These are phyloP conservation scores for Forbesichthys papilliferus DNA, from an alignment of 2,113 vertebrate species.

Conservation along the genomic window DNA sequence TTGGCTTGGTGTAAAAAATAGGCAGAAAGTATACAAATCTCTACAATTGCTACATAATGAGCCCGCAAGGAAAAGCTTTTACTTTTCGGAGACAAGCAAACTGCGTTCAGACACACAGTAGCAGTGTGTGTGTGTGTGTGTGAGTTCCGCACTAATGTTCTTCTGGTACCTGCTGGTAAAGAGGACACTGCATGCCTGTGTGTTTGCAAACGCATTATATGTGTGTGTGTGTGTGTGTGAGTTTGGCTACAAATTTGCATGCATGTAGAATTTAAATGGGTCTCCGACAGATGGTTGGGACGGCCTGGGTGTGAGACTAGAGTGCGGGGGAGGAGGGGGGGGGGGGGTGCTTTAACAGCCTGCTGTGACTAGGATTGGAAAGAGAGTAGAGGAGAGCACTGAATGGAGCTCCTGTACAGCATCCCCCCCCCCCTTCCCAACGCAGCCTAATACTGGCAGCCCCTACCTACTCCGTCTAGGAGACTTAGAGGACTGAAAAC, in stretches of 20 bases:
- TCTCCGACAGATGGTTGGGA: conserved; percentile 37
- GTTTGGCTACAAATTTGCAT: conserved; percentile 10
- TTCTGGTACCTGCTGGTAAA: too few species aligned
- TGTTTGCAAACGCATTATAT: neutral
- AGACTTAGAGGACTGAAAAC: conserved; percentile 18
- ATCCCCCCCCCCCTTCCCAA: conserved; percentile 32
- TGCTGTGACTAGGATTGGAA: conserved; percentile 47
- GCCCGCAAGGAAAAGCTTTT: conserved; percentile 16
- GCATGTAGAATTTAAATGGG: conserved; percentile 44
- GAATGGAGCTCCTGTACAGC: conserved; percentile 66
- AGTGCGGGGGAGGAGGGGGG: conserved; percentile 40
- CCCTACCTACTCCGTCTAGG: conserved; percentile 42
- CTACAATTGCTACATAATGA: conserved; percentile 17
- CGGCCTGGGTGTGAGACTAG: conserved; percentile 42
- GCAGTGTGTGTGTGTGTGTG: neutral
- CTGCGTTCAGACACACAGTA: conserved; percentile 27
- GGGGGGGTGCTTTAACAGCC: conserved; percentile 57
- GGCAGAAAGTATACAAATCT: conserved; percentile 2
- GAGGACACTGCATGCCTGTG: neutral
- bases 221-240: neutral
- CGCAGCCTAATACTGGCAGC: conserved; percentile 32
- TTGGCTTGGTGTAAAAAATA: neutral
- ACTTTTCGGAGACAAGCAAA: conserved; percentile 9
- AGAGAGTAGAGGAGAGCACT: conserved; percentile 55
- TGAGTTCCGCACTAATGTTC: neutral